Conservation (phyloP, 2,113 vertebrate species). For the Etia nguti region DNA sequence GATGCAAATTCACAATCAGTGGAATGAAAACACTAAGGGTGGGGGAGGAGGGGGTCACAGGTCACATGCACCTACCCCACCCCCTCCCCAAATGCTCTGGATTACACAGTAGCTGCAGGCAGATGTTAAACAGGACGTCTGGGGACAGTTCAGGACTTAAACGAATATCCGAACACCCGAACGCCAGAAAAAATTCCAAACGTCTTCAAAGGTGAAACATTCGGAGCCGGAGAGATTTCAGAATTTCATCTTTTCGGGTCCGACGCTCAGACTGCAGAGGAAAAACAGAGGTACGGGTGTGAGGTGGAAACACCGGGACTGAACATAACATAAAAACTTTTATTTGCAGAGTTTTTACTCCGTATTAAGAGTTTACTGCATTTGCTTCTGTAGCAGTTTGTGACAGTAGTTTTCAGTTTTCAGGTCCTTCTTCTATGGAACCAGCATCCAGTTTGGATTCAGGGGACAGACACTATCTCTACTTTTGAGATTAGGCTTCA, state of each 20-base stretch:
- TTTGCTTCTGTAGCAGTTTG: background rate
- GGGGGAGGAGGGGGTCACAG: background rate
- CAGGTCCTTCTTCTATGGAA: background rate
- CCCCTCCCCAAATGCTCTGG: background rate
- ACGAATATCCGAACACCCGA: background rate
- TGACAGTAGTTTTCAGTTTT: background rate
- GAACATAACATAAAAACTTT: background rate
- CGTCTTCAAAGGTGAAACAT: rapidly evolving
- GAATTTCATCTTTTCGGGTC: background rate
- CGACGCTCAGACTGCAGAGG: background rate
- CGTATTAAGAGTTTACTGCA: background rate
- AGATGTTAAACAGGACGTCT: background rate
- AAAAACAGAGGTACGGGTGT: background rate
- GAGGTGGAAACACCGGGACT: background rate
- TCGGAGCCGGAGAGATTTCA: background rate
- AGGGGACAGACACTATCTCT: background rate
- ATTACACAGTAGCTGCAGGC: background rate
- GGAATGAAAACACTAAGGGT: slow-evolving; percentile 24
- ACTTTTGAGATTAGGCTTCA: background rate
- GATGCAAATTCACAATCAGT: slow-evolving; percentile 55
- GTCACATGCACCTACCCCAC: background rate
- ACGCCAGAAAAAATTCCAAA: background rate
- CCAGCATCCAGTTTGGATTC: background rate
- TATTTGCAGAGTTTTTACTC: background rate
- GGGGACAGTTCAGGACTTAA: background rate